phyloP scores from a whole-genome alignment of 2,797 vertebrate genomes.

The Liasis olivaceus region DNA sequence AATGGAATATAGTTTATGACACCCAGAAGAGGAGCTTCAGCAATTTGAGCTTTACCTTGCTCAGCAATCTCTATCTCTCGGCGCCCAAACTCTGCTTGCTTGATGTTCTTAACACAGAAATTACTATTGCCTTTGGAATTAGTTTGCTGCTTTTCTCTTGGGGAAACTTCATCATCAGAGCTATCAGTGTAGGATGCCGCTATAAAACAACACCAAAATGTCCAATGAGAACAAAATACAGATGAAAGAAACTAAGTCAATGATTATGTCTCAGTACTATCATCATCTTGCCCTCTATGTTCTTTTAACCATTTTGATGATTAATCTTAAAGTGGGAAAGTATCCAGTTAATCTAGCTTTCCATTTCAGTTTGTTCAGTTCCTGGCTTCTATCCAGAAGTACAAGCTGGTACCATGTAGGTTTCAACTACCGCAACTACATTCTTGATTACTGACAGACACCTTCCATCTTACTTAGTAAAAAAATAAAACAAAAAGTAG shows the following conservation, averaged over 20 bases:
- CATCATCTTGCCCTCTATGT: conserved; percentile 33
- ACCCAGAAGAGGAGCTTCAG: not conserved
- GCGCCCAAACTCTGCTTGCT: conserved; percentile 96
- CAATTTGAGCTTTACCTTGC: conserved; percentile 81
- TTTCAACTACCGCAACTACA: not conserved
- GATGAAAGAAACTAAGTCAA: conserved; percentile 8
- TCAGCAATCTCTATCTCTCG: conserved; percentile 98
- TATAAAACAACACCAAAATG: conserved; percentile 63
- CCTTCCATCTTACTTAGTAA: not conserved
- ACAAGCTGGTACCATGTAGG: not conserved
- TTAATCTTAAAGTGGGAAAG: conserved; percentile 4
- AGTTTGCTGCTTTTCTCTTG: conserved; percentile 93
- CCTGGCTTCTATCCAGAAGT: not conserved
- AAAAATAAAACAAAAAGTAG: not conserved
- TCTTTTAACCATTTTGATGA: conserved; percentile 11
- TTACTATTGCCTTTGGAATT: conserved; percentile 95
- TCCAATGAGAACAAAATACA: conserved; percentile 13
- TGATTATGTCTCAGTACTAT: not conserved
- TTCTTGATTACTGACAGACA: conserved; percentile 2
- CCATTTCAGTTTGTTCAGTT: conserved; percentile 19
- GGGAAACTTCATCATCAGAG: conserved; percentile 96
- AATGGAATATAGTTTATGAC: not conserved
- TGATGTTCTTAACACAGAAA: conserved; percentile 99
- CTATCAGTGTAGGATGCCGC: conserved; percentile 98
- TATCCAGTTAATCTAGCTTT: conserved; percentile 25